A percentile compares a stretch with the other conserved stretches of the same genome.
phyloP scores from a whole-genome alignment of 2,888 invertebrate genomes.

The Sminthurides aquaticus region DNA sequence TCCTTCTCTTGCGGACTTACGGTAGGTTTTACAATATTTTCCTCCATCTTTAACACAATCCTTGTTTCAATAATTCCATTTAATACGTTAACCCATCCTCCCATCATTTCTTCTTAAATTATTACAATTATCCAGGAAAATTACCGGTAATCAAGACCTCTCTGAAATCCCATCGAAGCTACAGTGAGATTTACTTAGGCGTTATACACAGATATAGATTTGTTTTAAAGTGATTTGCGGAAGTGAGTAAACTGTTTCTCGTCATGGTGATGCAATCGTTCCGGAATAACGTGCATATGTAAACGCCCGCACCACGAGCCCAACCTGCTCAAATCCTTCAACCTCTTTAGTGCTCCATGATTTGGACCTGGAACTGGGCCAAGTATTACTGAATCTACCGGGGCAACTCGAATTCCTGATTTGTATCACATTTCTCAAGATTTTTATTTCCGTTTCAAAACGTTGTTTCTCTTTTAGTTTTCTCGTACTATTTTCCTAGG shows the following conservation, averaged over 20 bases:
- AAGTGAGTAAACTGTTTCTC: background rate
- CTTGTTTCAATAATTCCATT: background rate
- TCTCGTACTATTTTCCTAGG: no score
- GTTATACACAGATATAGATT: no score
- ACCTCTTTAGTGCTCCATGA: no score
- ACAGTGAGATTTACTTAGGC: no score
- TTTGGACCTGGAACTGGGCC: no score
- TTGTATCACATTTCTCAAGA: no score
- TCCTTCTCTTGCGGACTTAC: constrained; percentile 42
- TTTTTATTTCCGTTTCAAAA: no score
- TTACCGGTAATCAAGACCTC: no score
- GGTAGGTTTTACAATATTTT: constrained; percentile 36
- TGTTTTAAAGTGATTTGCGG: background rate
- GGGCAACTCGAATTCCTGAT: no score
- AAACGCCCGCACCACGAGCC: background rate
- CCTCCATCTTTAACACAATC: constrained; percentile 2
- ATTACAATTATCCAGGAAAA: background rate
- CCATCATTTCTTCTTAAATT: background rate
- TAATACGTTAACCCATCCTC: background rate
- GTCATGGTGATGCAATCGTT: background rate
- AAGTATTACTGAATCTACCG: no score
- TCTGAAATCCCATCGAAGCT: no score
- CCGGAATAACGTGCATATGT: background rate
- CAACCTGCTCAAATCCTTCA: background rate
- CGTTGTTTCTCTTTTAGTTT: no score